Conservation (phyloP, 2,797 vertebrate genomes). For the Falco peregrinus region DNA sequence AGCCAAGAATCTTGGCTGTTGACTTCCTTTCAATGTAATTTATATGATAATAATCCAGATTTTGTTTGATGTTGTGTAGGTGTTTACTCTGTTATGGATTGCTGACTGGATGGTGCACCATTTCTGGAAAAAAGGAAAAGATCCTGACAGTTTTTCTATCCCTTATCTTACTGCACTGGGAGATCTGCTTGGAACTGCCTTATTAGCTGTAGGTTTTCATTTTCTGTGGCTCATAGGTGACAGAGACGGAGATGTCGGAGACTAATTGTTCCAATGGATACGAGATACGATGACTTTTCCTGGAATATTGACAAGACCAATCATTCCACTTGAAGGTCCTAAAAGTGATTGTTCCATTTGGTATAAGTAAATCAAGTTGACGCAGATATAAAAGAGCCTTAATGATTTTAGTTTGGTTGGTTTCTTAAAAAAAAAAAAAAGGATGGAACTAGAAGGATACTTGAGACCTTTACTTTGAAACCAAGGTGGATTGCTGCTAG, state of each 20-base stretch:
- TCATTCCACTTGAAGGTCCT: slow-evolving; percentile 23
- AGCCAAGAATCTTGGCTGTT: neutral
- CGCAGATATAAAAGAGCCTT: slow-evolving; percentile 69
- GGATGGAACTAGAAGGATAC: slow-evolving; percentile 20
- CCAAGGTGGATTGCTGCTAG: neutral
- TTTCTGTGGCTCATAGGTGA: slow-evolving; percentile 97
- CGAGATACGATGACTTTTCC: neutral
- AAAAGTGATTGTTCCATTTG: neutral
- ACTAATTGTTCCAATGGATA: slow-evolving; percentile 73
- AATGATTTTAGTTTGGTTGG: slow-evolving; percentile 42
- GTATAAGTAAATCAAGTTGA: slow-evolving; percentile 22
- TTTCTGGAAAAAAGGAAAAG: slow-evolving; percentile 96
- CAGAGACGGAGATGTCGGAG: slow-evolving; percentile 94
- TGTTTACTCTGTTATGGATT: slow-evolving; percentile 89
- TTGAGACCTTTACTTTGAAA: slow-evolving; percentile 50
- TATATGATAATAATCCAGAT: neutral
- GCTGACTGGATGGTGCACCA: slow-evolving; percentile 97
- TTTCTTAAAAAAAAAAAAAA: slow-evolving; percentile 25
- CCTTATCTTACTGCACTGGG: slow-evolving; percentile 95
- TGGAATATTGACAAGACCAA: neutral
- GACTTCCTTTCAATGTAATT: neutral
- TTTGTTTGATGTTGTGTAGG: slow-evolving; percentile 75
- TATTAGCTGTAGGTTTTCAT: slow-evolving; percentile 92
- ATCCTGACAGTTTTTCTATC: slow-evolving; percentile 97
- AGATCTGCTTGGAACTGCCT: slow-evolving; percentile 93